These are phyloP conservation scores for Morus bassanus DNA, from an alignment of 2,797 vertebrate genomes.

Conservation along the genomic window DNA sequence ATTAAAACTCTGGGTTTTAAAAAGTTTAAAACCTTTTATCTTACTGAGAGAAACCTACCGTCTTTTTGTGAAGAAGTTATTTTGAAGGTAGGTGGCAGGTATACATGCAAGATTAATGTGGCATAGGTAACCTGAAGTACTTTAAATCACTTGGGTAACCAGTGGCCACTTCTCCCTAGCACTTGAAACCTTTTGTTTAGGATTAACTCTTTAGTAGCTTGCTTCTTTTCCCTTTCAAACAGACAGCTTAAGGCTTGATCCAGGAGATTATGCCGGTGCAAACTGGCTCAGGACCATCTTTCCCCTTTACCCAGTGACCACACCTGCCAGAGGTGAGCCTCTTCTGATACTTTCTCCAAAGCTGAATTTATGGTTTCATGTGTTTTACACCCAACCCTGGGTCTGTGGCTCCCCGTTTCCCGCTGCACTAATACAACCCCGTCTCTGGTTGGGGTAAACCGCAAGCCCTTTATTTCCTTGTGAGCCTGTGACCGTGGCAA, in stretches of 20 bases:
- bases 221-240: not conserved
- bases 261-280: not conserved
- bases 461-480: not conserved
- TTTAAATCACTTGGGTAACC: constrained; percentile 12
- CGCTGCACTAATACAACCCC: not conserved
- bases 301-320: not conserved
- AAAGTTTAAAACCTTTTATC: constrained; percentile 53
- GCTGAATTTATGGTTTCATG: not conserved
- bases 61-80: constrained; percentile 2
- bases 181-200: constrained; percentile 18
- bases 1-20: not conserved
- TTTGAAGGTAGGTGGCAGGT: not conserved
- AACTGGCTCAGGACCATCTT: not conserved
- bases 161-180: not conserved
- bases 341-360: not conserved
- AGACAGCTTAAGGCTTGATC: not conserved
- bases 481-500: not conserved
- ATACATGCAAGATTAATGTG: not conserved
- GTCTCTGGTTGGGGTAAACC: not conserved
- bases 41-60: not conserved
- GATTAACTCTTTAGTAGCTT: constrained; percentile 28
- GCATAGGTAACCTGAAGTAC: not conserved
- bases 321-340: not conserved
- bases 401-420: not conserved
- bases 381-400: not conserved